Percentiles rank a stretch among this genome's conserved stretches.
These are phyloP conservation scores for Drosophila imparisetae DNA, from an alignment of 2,888 invertebrate species.

Conservation along the genomic window DNA sequence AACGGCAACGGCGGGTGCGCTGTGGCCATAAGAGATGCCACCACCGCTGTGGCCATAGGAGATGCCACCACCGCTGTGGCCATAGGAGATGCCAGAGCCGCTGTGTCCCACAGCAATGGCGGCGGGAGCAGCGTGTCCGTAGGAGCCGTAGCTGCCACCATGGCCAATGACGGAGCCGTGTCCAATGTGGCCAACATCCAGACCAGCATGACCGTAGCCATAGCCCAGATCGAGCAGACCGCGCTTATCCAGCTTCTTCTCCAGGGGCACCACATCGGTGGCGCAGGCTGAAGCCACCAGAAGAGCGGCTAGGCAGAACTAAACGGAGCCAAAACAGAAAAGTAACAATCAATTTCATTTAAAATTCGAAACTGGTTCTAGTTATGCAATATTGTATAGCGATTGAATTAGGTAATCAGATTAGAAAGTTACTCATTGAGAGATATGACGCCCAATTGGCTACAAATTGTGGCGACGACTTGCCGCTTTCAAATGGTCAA, in stretches of 20 bases:
- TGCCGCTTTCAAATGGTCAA: constrained; percentile 72
- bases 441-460: constrained; percentile 61
- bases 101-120: constrained; percentile 66
- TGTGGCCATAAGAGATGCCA: constrained; percentile 73
- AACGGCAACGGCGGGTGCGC: constrained; percentile 67
- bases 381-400: constrained; percentile 30
- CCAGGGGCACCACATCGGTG: constrained; percentile 87
- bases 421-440: constrained; percentile 65
- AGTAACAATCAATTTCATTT: not conserved
- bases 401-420: constrained; percentile 62
- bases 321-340: constrained; percentile 45
- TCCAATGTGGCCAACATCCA: constrained; percentile 90
- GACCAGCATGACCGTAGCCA: constrained; percentile 91
- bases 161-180: constrained; percentile 86
- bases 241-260: constrained; percentile 93
- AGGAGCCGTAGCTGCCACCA: constrained; percentile 81
- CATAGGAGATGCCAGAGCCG: constrained; percentile 49
- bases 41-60: constrained; percentile 70
- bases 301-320: constrained; percentile 91
- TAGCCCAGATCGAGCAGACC: constrained; percentile 92
- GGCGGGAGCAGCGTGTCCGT: constrained; percentile 61
- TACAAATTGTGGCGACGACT: constrained; percentile 32
- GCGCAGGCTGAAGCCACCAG: constrained; percentile 89
- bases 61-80: constrained; percentile 78
- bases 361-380: constrained; percentile 46